phyloP scores from a whole-genome alignment of 2,888 invertebrate species.

The Melikaiella ostensackeni region DNA sequence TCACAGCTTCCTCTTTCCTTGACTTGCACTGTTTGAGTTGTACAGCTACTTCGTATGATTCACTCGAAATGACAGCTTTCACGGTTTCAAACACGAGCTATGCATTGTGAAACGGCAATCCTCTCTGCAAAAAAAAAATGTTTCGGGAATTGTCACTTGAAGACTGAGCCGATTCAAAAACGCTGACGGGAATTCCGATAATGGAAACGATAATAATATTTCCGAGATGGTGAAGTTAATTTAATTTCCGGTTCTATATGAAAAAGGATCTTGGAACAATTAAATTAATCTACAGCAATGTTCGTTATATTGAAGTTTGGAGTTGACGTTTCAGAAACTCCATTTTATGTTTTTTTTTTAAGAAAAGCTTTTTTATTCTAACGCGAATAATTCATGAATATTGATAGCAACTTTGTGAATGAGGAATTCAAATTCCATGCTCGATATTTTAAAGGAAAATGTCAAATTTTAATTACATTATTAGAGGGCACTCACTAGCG shows the following conservation, averaged over 20 bases:
- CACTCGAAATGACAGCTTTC: slow-evolving; percentile 15
- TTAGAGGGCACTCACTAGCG: neutral
- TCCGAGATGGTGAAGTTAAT: neutral
- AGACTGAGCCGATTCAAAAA: neutral
- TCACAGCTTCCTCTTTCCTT: neutral
- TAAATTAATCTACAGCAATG: neutral
- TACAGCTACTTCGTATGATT: slow-evolving; percentile 6
- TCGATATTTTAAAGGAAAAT: neutral
- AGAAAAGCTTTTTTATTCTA: neutral
- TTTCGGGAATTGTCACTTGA: neutral
- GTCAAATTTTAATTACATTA: neutral
- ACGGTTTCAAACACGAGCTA: neutral
- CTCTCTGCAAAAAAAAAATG: neutral
- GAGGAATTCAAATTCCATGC: neutral
- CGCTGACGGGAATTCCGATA: neutral
- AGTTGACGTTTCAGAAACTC: neutral
- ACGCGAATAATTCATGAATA: neutral
- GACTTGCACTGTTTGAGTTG: slow-evolving; percentile 1
- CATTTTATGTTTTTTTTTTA: neutral
- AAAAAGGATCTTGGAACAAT: neutral
- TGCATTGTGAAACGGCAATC: neutral
- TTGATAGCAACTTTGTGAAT: neutral
- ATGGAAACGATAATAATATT: neutral
- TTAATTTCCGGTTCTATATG: neutral
- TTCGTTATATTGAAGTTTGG: neutral